These are phyloP conservation scores for Oplegnathus fasciatus DNA, from an alignment of 2,113 vertebrate genomes.

Conservation along the genomic window DNA sequence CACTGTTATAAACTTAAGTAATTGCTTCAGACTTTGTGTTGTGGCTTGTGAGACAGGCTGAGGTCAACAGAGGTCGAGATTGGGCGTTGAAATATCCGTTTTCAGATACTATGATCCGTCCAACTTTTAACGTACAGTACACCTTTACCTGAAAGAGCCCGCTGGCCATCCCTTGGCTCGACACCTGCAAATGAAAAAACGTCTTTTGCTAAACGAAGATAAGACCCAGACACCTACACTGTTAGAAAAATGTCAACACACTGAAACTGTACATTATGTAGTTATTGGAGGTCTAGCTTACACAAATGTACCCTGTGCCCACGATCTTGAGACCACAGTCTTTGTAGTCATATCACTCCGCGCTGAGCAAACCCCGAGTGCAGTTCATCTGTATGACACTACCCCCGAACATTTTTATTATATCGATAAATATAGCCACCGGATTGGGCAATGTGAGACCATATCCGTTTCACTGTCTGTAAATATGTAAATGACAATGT, in stretches of 20 bases:
- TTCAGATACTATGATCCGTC: not conserved
- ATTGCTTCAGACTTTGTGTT: not conserved
- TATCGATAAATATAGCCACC: not conserved
- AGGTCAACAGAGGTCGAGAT: not conserved
- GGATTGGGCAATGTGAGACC: not conserved
- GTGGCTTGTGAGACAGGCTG: not conserved
- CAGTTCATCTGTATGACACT: not conserved
- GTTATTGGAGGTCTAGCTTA: not conserved
- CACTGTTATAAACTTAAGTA: not conserved
- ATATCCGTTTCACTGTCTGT: not conserved
- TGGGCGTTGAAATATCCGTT: not conserved
- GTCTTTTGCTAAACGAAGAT: not conserved
- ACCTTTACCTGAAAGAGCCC: constrained; percentile 6
- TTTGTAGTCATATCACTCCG: constrained; percentile 36
- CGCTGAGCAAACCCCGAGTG: constrained; percentile 2
- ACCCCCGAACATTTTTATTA: not conserved
- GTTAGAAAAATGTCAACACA: not conserved
- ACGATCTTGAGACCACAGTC: not conserved
- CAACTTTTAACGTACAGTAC: not conserved
- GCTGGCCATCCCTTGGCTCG: not conserved
- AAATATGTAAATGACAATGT: too few relatives aligned
- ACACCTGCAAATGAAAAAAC: not conserved
- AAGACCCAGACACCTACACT: not conserved
- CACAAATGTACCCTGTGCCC: not conserved
- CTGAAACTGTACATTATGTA: not conserved